Base-by-base conservation (phyloP, 2,797 vertebrate genomes). In the Premnoplex brunnescens region DNA sequence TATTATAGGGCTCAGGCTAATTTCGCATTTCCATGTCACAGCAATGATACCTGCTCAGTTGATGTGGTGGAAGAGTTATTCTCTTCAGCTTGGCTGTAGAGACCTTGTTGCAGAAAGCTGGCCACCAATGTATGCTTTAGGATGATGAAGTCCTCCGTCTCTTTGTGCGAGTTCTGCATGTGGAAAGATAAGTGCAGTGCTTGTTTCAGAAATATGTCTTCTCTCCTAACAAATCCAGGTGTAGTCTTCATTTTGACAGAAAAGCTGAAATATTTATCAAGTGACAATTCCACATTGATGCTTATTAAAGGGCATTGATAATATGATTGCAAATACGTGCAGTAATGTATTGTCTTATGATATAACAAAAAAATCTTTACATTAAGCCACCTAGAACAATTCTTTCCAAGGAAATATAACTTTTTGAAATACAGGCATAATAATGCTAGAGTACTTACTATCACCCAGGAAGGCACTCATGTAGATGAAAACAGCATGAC, bases 201-300 rank as follows among this genome's bases (percentile, higher is more conserved):
- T 28, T 81, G 20, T 75, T 73, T 54, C 30, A 78, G 34, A 68
- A 85, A 37, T 7, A 41, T 7, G 0, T 30, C 23, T 73, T 23
- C 55, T 14, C 13, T 80, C 23, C 48, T 64, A 58, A 66, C 11
- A 85, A 77, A 66, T 44, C 21, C 44, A 58, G 14, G 51, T 76
- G 72, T 60, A 91, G n/a, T 55, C 72, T 80, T 87, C 4, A 54
- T 95, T 93, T 94, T 92, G 80, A 78, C 68, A 92, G 58, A 91
- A 89, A 91, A 58, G 2, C 6, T 76, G 71, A 91, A 94, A 85
- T 91, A 67, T 77, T 90, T 93, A 58, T 54, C 64, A 59, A 89
- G 78, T 43, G 30, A 27, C 23, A 83, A 41, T 30, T 64, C 60
- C 72, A 26, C 15, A 55, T 66, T 76, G 23, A 5, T 85, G 39